Evolutionary conservation across 2,888 invertebrate genomes (phyloP).

Genomic region (Phlogophora meticulosa): DNA sequence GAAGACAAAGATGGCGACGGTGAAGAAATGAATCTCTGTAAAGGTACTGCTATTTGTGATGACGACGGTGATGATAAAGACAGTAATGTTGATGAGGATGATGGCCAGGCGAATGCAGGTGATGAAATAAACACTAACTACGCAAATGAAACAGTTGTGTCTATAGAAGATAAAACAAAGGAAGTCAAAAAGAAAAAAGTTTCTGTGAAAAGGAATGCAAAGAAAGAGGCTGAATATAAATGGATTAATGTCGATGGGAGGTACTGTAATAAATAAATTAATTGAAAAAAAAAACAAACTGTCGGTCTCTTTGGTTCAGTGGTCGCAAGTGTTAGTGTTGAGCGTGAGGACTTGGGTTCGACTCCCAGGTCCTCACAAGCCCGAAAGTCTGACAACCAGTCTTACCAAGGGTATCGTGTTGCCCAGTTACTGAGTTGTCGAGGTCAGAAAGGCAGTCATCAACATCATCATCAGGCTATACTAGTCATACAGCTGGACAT

Average conservation of each 20-base stretch:
- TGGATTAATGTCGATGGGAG: not conserved
- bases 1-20: not conserved
- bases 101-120: not conserved
- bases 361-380: no score
- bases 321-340: no score
- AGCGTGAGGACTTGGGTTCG: no score
- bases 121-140: not conserved
- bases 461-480: no score
- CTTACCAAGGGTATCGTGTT: no score
- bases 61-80: not conserved
- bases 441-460: no score
- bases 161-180: not conserved
- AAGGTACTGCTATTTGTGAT: not conserved
- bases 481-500: no score
- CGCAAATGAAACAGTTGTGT: not conserved
- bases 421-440: no score
- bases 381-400: no score
- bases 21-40: not conserved
- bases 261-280: conserved; percentile 13
- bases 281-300: no score
- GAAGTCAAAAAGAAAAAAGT: not conserved
- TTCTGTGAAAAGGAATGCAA: not conserved
- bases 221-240: not conserved
- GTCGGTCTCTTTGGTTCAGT: no score
- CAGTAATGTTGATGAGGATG: not conserved